phyloP scores from a whole-genome alignment of 2,797 vertebrate genomes.

The Gymnothorax reevesii region DNA sequence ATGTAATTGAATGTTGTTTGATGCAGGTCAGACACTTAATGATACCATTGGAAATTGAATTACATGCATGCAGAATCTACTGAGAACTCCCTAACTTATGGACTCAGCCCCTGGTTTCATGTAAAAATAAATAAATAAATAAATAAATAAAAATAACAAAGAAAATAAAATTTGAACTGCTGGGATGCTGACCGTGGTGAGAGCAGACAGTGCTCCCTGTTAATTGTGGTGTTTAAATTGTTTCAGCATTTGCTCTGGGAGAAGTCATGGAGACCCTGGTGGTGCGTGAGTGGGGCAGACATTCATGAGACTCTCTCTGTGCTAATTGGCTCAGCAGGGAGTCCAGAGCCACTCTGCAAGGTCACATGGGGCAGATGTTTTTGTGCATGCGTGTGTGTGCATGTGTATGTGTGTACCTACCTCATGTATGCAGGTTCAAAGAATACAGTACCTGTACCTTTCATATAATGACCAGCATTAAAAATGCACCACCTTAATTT shows the following conservation, averaged over 20 bases:
- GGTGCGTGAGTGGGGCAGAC: too few species aligned
- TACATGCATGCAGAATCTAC: too few species aligned
- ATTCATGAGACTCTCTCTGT: background rate
- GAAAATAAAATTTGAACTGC: background rate
- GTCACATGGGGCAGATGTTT: too few species aligned
- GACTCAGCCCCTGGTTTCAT: too few species aligned
- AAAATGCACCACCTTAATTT: too few species aligned
- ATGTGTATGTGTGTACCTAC: background rate
- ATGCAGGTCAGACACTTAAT: too few species aligned
- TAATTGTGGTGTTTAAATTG: background rate
- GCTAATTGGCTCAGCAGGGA: background rate
- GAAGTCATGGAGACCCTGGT: slow-evolving; percentile 24
- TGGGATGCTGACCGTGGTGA: background rate
- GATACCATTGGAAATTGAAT: too few species aligned
- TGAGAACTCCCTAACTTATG: too few species aligned
- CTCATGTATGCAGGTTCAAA: background rate
- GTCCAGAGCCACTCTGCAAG: background rate
- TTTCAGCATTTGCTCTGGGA: slow-evolving; percentile 24
- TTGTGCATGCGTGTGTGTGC: background rate
- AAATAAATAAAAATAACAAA: background rate
- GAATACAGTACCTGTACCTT: background rate
- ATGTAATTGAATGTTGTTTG: too few species aligned
- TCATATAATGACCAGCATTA: too few species aligned
- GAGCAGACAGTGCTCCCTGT: background rate
- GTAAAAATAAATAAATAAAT: too few species aligned